Evolutionary conservation across 2,113 vertebrate species (phyloP), one percentile per base, ranked within the genome.

Genomic region (Cettia cetti): DNA sequence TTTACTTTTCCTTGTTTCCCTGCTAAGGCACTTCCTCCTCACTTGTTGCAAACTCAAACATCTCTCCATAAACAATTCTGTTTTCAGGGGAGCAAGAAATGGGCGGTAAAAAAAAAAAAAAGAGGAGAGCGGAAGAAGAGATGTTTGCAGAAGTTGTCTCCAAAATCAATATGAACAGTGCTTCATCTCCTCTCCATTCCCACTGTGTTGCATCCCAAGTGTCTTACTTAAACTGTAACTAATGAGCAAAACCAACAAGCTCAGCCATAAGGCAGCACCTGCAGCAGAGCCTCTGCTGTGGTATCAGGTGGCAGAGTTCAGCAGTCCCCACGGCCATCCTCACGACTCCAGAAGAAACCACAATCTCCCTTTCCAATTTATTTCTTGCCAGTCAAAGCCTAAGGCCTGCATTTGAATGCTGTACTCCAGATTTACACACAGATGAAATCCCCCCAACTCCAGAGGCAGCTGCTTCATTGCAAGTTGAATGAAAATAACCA

Each of bases 301-400:
- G 8, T 27, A 9, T 26, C 52, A 10, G 23, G 23, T 78, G 50
- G 30, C 64, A 63, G 65, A 84, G 77, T 35, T 81, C 80, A 68
- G 8, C 44, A 39, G 28, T 44, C 37, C 79, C 61, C 49, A 33
- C 0, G 0, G 63, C 40, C 78, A 57, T 42, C 42, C 59, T 59
- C 31, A 33, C 44, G 1, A 39, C 37, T 74, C 59, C 40, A 86
- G 33, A 22, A 74, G 59, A 24, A 75, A 18, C 53, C 8, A 9
- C 45, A 63, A 10, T 6, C 52, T 89, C 77, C 79, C 59, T 65
- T 81, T 63, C 72, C 50, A 92, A 91, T 84, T 87, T 91, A 91
- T 71, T 86, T 31, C 56, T 63, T 89, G 30, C 35, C 61, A 94
- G 42, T 74, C 65, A 84, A 92, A 78, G 60, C 52, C 39, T 28